Evolutionary conservation across 2,113 vertebrate species (phyloP).

Genomic region (Zosterops hypoxanthus): DNA sequence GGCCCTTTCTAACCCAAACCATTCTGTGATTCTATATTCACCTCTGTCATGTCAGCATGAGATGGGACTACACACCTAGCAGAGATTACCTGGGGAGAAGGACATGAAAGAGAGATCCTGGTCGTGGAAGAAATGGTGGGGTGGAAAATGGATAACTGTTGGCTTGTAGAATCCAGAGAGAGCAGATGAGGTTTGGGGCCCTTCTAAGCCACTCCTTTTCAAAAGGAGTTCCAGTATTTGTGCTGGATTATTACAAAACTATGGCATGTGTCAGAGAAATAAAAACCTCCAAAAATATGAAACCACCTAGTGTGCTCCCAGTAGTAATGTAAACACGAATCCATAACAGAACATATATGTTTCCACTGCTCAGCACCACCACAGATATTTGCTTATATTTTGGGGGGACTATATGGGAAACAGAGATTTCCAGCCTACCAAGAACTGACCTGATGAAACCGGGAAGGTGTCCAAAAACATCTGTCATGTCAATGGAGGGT

Average conservation of each 20-base stretch:
- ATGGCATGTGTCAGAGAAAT: neutral
- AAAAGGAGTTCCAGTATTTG: neutral
- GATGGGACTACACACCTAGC: neutral
- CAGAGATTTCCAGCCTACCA: constrained; percentile 10
- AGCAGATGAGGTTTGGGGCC: neutral
- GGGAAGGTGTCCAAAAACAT: constrained; percentile 35
- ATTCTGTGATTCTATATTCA: neutral
- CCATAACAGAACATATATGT: neutral
- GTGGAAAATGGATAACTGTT: neutral
- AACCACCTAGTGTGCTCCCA: neutral
- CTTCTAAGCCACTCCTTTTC: neutral
- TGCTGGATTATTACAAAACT: neutral
- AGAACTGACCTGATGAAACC: constrained; percentile 27
- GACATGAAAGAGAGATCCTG: neutral
- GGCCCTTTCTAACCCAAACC: neutral
- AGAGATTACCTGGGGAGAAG: neutral
- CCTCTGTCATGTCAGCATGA: neutral
- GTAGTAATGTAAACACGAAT: neutral
- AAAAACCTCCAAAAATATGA: neutral
- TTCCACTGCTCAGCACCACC: neutral
- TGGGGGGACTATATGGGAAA: neutral
- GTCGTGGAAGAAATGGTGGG: neutral
- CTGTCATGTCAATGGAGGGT: neutral
- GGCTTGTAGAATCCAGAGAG: neutral
- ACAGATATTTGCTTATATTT: neutral